These are phyloP conservation scores for Aplochiton taeniatus DNA, from an alignment of 2,797 vertebrate species.

Conservation along the genomic window DNA sequence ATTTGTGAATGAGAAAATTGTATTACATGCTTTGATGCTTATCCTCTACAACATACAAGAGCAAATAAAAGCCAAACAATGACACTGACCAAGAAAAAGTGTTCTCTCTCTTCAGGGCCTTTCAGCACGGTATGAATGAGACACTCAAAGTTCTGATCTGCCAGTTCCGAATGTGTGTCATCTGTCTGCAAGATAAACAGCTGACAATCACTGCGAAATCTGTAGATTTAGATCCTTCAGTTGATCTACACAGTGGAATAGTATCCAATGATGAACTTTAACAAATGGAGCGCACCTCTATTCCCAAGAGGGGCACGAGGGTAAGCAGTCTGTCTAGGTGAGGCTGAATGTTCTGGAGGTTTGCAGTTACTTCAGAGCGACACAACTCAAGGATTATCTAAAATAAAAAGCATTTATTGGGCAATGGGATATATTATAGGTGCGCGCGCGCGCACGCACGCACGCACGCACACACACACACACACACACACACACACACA, in stretches of 20 bases:
- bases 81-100: conserved; percentile 40
- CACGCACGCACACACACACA: too few species aligned
- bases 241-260: not conserved
- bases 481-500: too few species aligned
- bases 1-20: too few species aligned
- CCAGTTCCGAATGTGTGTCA: conserved; percentile 51
- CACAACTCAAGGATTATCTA: conserved; percentile 52
- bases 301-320: too few species aligned
- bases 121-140: conserved; percentile 57
- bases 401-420: conserved; percentile 3
- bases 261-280: too few species aligned
- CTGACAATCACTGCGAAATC: not conserved
- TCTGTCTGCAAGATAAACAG: conserved; percentile 19
- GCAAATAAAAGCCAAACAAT: too few species aligned
- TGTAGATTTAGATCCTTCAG: not conserved
- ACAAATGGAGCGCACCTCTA: too few species aligned
- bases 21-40: too few species aligned
- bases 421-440: not conserved
- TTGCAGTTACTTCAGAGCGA: conserved; percentile 6
- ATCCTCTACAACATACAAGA: too few species aligned
- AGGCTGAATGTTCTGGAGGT: conserved; percentile 20
- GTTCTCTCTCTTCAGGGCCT: conserved; percentile 32
- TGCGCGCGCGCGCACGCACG: not conserved
- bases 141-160: conserved; percentile 58
- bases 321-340: conserved; percentile 8